Base-by-base conservation (phyloP, 1,140 invertebrate genomes). In the Sinella curviseta region DNA sequence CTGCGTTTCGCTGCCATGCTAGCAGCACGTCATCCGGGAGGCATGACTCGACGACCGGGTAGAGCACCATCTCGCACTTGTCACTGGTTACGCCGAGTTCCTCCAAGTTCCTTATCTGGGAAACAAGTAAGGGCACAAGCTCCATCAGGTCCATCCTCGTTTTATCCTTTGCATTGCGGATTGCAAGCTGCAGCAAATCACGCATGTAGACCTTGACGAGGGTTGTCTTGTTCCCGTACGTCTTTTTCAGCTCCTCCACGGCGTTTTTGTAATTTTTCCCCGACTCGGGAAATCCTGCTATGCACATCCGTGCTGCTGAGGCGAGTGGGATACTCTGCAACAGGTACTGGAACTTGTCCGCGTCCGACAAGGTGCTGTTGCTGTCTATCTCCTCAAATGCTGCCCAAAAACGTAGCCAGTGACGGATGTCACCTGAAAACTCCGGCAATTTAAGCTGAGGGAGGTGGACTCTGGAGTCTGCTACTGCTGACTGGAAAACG, bases 1-100 rank as follows among this genome's bases (percentile, higher is more conserved):
- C 26, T 30, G 20, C 14, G 39, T 24, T 48, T 2, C 84, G 82
- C 74, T 86, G 82, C 86, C 85, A 86, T 0, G 82, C 79, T 30
- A 82, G 65, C 28, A 86, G 30, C n/a, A 84, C 73, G 26, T 86
- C 84, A 28, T 85, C 80, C 33, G 85, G 85, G 8, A 87, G 24
- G 4, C 83, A 85, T 8, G 85, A 86, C 65, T 87, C 86, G 1
- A 87, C 85, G 3, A 87, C 76, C 0, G 85, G 86, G 73, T 84
- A 86, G 1, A 86, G 70, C 80, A 48, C 86, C 85, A 14, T 85
- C 0, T 86, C 84, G 78, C 83, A 87, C 74, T 85, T 86, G 36
- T 86, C 84, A 0, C 80, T 85, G 0, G 83, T 85, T n/a, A 87
- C 85, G 0, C 84, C 84, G 0, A 87, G 77, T 1, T 85, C 84